Evolutionary conservation across 1,140 invertebrate genomes (phyloP).

Genomic region (Monomorium pharaonis): DNA sequence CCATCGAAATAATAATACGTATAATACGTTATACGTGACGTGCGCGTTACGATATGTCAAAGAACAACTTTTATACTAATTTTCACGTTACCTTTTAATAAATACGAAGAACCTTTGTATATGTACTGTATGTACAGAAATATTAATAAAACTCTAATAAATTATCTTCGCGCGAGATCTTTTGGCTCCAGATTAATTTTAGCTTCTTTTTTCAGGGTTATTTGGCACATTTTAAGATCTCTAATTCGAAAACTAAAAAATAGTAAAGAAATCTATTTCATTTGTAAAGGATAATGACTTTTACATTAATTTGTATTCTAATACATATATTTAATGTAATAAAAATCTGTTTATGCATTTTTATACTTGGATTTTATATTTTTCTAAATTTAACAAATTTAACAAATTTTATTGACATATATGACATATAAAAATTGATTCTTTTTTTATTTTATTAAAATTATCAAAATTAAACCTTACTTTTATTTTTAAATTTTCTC

Average conservation of each 20-base stretch:
- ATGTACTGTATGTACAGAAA: slow-evolving; percentile 33
- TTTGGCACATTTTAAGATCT: not conserved
- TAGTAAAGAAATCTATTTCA: not conserved
- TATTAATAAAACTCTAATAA: slow-evolving; percentile 49
- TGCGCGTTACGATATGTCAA: slow-evolving; percentile 8
- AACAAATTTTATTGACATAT: too few species aligned
- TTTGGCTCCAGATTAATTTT: too few species aligned
- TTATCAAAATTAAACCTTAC: not conserved
- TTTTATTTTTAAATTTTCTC: not conserved
- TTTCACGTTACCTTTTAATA: slow-evolving; percentile 47
- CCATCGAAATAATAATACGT: slow-evolving; percentile 6
- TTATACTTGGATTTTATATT: not conserved
- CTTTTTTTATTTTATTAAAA: not conserved
- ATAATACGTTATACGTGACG: not conserved
- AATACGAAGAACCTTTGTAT: slow-evolving; percentile 25
- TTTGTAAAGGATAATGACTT: not conserved
- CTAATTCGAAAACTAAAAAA: not conserved
- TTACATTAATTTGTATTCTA: not conserved
- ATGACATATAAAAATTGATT: not conserved
- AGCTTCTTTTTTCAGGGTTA: not conserved
- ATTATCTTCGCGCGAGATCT: not conserved
- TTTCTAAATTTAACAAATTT: not conserved
- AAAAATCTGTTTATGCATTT: not conserved
- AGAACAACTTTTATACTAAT: slow-evolving; percentile 53
- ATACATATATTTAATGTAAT: not conserved